These are phyloP conservation scores for Molothrus aeneus DNA, from an alignment of 2,797 vertebrate species.

Conservation along the genomic window DNA sequence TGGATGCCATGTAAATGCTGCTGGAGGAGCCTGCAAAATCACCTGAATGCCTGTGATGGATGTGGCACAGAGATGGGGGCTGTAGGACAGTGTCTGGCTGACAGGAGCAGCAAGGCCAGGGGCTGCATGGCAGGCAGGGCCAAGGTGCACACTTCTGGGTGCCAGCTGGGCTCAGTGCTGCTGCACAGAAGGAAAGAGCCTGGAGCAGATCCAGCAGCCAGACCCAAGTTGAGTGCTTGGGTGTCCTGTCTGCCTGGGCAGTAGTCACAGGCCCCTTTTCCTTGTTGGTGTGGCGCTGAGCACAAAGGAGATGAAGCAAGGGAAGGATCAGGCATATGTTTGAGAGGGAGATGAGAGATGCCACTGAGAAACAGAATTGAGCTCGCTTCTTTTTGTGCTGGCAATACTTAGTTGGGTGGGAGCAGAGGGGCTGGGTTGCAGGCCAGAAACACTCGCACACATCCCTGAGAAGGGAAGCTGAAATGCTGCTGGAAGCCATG, in stretches of 20 bases:
- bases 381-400: not conserved
- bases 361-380: not conserved
- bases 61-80: not conserved
- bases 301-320: not conserved
- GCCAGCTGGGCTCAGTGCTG: not conserved
- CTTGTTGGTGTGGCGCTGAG: accelerated
- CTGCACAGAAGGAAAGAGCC: accelerated
- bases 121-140: not conserved
- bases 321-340: not conserved
- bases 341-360: not conserved
- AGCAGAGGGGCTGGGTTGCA: not conserved
- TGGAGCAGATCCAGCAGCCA: not conserved
- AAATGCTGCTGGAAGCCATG: not conserved
- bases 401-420: not conserved
- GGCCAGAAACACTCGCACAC: not conserved
- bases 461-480: not conserved
- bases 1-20: not conserved
- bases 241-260: not conserved
- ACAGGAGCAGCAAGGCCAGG: accelerated
- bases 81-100: not conserved
- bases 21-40: not conserved
- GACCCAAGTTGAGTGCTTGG: accelerated
- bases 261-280: not conserved
- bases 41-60: not conserved
- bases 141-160: accelerated